A percentile compares a stretch with the other conserved stretches of the same genome.
These are phyloP conservation scores for Lutraria rhynchaena DNA, from an alignment of 1,140 invertebrate species.

Conservation along the genomic window DNA sequence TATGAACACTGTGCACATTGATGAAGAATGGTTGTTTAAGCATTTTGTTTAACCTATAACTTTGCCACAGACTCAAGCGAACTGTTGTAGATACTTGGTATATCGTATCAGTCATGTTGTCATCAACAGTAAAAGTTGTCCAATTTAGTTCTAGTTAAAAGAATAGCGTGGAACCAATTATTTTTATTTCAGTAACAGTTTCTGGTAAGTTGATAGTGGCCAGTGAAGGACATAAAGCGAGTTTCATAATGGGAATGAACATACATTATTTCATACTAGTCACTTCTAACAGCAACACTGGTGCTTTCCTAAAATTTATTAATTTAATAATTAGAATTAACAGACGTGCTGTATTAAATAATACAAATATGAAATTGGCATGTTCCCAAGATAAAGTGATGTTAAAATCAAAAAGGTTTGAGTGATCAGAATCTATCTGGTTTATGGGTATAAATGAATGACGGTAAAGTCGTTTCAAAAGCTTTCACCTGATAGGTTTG, in stretches of 20 bases:
- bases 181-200: not conserved
- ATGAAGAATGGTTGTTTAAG: too few species aligned
- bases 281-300: slow-evolving; percentile 18
- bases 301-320: slow-evolving; percentile 1
- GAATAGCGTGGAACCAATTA: not conserved
- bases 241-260: slow-evolving; percentile 16
- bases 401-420: not conserved
- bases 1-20: slow-evolving; percentile 6
- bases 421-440: not conserved
- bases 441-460: slow-evolving; percentile 10
- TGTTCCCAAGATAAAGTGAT: slow-evolving; percentile 31
- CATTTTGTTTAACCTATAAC: too few species aligned
- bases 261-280: slow-evolving; percentile 9
- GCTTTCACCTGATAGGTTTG: slow-evolving; percentile 6
- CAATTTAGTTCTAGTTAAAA: not conserved
- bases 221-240: slow-evolving; percentile 16
- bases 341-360: not conserved
- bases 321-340: not conserved
- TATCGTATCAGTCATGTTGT: not conserved
- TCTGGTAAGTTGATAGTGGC: not conserved
- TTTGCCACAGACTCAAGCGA: too few species aligned
- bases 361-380: slow-evolving; percentile 9
- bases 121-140: slow-evolving; percentile 1
- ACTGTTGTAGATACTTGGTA: not conserved
- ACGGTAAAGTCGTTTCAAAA: not conserved